These are phyloP conservation scores for Miltochrista miniata DNA, from an alignment of 2,888 invertebrate species.

Conservation along the genomic window DNA sequence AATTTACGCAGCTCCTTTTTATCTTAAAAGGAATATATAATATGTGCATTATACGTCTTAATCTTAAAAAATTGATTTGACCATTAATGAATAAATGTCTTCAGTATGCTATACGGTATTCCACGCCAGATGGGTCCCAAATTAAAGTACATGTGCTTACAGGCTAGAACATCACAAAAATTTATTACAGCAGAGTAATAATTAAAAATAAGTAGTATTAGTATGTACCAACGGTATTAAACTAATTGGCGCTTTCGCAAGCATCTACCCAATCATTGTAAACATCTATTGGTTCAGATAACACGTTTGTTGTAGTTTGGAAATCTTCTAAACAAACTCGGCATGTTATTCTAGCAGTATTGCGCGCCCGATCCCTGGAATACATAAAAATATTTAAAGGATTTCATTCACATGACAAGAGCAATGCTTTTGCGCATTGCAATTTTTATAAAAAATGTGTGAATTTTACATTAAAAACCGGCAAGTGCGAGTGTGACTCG, in stretches of 20 bases:
- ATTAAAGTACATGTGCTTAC: background rate
- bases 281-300: slow-evolving; percentile 99
- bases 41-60: too few species aligned
- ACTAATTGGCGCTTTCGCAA: slow-evolving; percentile 94
- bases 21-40: too few species aligned
- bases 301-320: slow-evolving; percentile 97
- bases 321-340: slow-evolving; percentile 98
- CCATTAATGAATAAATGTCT: too few species aligned
- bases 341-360: slow-evolving; percentile 97
- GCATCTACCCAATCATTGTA: slow-evolving; percentile 99
- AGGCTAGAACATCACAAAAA: background rate
- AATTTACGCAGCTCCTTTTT: too few species aligned
- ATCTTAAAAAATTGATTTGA: too few species aligned
- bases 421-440: background rate
- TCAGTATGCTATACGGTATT: too few species aligned
- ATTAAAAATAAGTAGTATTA: background rate
- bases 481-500: too few species aligned
- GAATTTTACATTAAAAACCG: too few species aligned
- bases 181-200: background rate
- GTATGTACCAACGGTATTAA: background rate
- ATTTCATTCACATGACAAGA: background rate
- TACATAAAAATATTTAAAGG: background rate
- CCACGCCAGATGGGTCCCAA: too few species aligned
- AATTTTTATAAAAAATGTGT: background rate
- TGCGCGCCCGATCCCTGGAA: slow-evolving; percentile 96